Conservation (phyloP, 2,113 vertebrate species). For the Hipposideros armiger region DNA sequence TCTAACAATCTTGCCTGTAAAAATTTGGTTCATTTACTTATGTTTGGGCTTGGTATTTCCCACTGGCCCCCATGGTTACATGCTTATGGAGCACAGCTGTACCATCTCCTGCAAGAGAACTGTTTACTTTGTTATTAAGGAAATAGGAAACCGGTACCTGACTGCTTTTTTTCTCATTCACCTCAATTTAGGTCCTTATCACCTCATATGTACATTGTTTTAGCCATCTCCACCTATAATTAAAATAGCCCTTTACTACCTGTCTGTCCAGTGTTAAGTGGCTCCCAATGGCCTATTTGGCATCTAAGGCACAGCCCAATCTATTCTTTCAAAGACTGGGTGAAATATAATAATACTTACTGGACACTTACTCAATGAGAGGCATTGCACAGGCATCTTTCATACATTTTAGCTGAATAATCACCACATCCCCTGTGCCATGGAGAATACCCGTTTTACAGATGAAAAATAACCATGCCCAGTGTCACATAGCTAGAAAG, state of each 20-base stretch:
- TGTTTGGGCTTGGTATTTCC: background rate
- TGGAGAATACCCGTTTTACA: background rate
- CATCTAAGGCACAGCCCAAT: slow-evolving; percentile 5
- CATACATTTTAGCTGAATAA: background rate
- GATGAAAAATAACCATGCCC: background rate
- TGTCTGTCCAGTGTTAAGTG: background rate
- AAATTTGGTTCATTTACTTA: background rate
- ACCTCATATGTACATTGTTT: background rate
- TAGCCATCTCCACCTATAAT: background rate
- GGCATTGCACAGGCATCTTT: background rate
- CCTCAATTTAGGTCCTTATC: background rate
- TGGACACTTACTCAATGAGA: background rate
- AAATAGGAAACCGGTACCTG: background rate
- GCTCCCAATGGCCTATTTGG: background rate
- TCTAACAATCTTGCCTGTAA: background rate
- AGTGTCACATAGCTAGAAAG: background rate
- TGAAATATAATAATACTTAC: background rate
- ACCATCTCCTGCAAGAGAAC: background rate
- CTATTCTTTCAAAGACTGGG: background rate
- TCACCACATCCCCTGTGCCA: background rate
- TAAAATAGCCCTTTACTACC: background rate
- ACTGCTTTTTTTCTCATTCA: slow-evolving; percentile 1
- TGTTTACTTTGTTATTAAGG: slow-evolving; percentile 28
- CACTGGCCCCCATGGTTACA: background rate
- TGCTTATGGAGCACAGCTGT: background rate